Conservation (phyloP, 2,113 vertebrate genomes). For the Istiophorus platypterus region DNA sequence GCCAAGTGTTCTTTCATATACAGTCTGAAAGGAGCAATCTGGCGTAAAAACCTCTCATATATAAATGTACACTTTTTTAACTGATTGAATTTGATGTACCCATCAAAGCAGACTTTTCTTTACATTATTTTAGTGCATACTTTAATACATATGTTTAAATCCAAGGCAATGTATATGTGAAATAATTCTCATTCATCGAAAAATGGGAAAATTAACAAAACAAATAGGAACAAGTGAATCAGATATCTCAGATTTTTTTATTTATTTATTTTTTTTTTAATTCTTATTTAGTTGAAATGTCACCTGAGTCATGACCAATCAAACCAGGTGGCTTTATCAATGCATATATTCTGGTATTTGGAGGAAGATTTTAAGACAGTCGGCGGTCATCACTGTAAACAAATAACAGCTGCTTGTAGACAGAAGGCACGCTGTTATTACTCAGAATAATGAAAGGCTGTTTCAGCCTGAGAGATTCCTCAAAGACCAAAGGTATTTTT, state of each 20-base stretch:
- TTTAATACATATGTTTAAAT: background rate
- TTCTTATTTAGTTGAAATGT: no score
- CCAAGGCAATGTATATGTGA: no score
- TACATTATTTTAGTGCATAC: background rate
- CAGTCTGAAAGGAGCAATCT: background rate
- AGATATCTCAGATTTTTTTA: no score
- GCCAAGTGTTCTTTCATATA: background rate
- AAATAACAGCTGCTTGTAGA: background rate
- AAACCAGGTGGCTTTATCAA: background rate
- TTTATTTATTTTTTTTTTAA: no score
- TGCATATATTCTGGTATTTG: background rate
- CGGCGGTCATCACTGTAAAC: background rate
- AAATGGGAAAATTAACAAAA: no score
- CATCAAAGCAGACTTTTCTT: background rate
- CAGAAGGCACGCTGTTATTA: slow-evolving; percentile 9
- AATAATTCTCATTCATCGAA: no score
- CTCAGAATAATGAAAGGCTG: slow-evolving; percentile 18
- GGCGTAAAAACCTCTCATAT: background rate
- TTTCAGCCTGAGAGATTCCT: background rate
- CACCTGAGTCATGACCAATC: no score
- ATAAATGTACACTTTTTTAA: no score
- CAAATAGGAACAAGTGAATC: no score
- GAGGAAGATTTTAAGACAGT: background rate
- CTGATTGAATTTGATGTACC: no score
- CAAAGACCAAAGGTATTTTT: background rate